Evolutionary conservation across 1,140 invertebrate species (phyloP), one percentile per base, ranked within the genome.

Genomic region (Drosophila bocki): DNA sequence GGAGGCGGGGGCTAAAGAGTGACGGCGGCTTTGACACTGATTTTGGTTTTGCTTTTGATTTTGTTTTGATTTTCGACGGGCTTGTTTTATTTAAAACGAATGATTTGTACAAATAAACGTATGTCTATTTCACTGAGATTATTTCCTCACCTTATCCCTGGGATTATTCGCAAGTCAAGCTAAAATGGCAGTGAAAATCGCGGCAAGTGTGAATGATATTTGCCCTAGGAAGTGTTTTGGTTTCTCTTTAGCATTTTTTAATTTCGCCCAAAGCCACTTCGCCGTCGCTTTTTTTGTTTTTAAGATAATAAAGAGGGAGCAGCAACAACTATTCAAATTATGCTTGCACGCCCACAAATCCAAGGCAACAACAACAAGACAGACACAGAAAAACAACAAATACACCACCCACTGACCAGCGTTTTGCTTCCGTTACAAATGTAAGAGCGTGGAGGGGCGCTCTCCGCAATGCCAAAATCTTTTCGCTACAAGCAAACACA

Each of bases 401-500:
- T 22, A 67, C 53, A 70, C 72, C 61, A 57, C 45, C 61, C 47
- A 68, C 62, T 67, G 63, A 67, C 70, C 72, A 80, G 59, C 85
- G 78, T 79, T 88, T 90, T 75, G 85, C 84, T 88, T 88, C 84
- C 84, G 84, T 90, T 90, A 88, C 83, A 88, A 79, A 72, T 79
- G 13, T 48, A 48, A 48, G 47, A 48, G 47, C 13, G 13, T 26
- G 13, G 12, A 29, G 26, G 26, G 26, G 26, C 26, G 26, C 26
- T 29, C 26, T 29, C 26, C 26, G 26, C 26, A 29, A 29, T 6
- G 26, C 26, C 26, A 29, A 29, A 29, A 29, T 29, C 26, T 29
- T 29, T 29, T 29, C 26, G 26, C 26, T 26, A 26, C 26, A 6
- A 29, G 26, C 26, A 29, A 29, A 29, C 26, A 29, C 26, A 29